Percentiles rank a stretch among this genome's conserved stretches.
Evolutionary conservation across 2,113 vertebrate genomes (phyloP).

Genomic region (Struthidea cinerea): DNA sequence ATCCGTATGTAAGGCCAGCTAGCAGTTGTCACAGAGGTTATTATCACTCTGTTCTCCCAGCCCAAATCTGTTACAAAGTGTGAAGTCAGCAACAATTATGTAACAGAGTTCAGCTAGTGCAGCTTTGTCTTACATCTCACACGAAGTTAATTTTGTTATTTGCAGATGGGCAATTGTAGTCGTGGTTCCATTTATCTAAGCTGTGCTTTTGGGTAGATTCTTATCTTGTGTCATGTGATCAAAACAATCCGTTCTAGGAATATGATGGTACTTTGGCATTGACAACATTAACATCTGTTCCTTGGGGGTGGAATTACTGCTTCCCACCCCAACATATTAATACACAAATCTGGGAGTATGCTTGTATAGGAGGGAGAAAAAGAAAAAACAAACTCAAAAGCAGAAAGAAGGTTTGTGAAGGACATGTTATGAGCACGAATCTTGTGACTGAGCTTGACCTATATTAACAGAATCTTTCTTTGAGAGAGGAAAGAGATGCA

Average conservation of each 20-base stretch:
- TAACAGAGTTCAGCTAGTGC: background rate
- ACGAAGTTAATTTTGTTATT: background rate
- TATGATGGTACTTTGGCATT: background rate
- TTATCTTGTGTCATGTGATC: background rate
- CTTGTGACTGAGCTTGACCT: background rate
- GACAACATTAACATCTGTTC: background rate
- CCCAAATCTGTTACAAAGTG: background rate
- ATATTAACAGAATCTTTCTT: background rate
- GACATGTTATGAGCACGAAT: background rate
- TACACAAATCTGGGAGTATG: background rate
- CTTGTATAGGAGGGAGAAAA: background rate
- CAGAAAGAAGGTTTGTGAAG: background rate
- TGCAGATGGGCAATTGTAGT: background rate
- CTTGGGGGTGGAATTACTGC: background rate
- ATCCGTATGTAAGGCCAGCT: background rate
- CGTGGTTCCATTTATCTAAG: background rate
- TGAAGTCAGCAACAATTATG: background rate
- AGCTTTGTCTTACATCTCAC: background rate
- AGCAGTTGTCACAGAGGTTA: background rate
- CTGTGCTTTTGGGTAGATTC: background rate
- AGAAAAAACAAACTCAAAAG: background rate
- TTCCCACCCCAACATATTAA: background rate
- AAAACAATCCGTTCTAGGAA: background rate
- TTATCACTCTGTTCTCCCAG: background rate
- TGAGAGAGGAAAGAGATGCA: background rate